Evolutionary conservation across 2,113 vertebrate species (phyloP).

Genomic region (Melanocharis versteri): DNA sequence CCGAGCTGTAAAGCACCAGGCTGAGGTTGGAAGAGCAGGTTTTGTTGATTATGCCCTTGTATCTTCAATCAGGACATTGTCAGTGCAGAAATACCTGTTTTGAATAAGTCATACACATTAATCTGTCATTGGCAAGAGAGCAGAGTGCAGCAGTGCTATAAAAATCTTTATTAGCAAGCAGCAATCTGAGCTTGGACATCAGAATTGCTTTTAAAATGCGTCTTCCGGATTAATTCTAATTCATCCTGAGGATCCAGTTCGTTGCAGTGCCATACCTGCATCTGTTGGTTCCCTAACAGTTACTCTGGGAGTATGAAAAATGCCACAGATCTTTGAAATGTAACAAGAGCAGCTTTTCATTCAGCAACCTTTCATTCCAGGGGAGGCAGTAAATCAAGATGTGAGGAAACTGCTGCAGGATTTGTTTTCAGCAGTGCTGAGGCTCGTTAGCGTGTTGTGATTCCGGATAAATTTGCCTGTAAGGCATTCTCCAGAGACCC

Average conservation of each 20-base stretch:
- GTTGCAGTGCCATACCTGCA: not conserved
- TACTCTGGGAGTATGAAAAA: not conserved
- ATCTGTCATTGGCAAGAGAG: not conserved
- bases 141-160: constrained; percentile 23
- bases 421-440: not conserved
- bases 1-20: not conserved
- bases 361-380: not conserved
- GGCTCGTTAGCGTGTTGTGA: not conserved
- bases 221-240: not conserved
- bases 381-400: not conserved
- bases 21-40: not conserved
- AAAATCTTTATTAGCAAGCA: not conserved
- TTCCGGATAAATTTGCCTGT: not conserved
- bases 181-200: not conserved
- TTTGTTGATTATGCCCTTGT: not conserved
- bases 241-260: not conserved
- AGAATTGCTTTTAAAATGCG: not conserved
- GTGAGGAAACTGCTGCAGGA: not conserved
- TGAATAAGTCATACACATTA: not conserved
- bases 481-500: fast-evolving
- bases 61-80: not conserved
- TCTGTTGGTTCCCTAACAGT: not conserved
- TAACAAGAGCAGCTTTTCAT: not conserved
- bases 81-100: not conserved
- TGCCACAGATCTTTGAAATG: not conserved